A percentile compares a stretch with the other conserved stretches of the same genome.
These are phyloP conservation scores for Rhinoptilus africanus DNA, from an alignment of 2,113 vertebrate genomes.

Conservation along the genomic window DNA sequence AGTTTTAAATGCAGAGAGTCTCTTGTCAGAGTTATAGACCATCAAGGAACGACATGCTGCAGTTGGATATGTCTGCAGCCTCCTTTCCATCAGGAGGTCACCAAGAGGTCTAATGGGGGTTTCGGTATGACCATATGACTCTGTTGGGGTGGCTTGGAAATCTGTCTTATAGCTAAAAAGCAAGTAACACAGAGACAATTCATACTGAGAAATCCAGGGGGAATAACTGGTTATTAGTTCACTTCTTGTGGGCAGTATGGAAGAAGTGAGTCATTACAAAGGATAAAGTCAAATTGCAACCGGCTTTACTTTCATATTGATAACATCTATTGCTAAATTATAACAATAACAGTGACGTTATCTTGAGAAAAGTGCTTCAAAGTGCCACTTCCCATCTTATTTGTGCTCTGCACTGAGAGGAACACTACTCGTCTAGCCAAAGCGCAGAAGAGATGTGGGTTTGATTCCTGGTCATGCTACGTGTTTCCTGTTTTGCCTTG, in stretches of 20 bases:
- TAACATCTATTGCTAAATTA: constrained; percentile 66
- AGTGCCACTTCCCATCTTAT: constrained; percentile 43
- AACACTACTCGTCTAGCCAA: background rate
- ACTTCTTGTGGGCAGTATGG: constrained; percentile 48
- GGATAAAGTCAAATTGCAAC: constrained; percentile 69
- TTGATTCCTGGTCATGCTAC: constrained; percentile 22
- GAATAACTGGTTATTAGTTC: constrained; percentile 59
- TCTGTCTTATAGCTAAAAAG: constrained; percentile 3
- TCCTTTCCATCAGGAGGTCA: background rate
- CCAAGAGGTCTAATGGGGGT: background rate
- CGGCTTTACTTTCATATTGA: constrained; percentile 64
- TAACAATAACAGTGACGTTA: constrained; percentile 67
- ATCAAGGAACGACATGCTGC: background rate
- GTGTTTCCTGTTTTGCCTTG: constrained; percentile 30
- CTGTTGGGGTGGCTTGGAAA: background rate
- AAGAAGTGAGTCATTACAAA: constrained; percentile 62
- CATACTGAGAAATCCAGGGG: constrained; percentile 60
- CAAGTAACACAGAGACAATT: constrained; percentile 52
- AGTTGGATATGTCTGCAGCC: background rate
- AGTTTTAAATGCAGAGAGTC: background rate
- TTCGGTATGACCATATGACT: background rate
- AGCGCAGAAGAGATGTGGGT: background rate
- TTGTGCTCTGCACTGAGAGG: background rate
- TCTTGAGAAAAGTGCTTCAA: constrained; percentile 52
- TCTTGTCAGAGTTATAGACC: background rate